These are phyloP conservation scores for Propithecus perrieri DNA, from an alignment of 2,797 vertebrate species.

Conservation along the genomic window DNA sequence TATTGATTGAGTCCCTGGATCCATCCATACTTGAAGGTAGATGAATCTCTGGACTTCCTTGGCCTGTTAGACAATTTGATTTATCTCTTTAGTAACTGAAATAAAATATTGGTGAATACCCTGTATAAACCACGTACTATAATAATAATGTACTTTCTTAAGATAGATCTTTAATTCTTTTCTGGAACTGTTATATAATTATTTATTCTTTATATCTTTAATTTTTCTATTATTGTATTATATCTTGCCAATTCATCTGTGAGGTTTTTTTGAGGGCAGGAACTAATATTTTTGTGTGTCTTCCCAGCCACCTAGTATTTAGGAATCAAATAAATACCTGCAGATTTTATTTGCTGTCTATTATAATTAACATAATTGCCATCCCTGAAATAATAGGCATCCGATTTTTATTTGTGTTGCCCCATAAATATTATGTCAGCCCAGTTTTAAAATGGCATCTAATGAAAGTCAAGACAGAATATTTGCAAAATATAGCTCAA, in stretches of 20 bases:
- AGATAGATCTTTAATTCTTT: neutral
- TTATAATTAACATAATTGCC: neutral
- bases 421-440: neutral
- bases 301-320: neutral
- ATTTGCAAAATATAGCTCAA: neutral
- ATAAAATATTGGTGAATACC: neutral
- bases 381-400: neutral
- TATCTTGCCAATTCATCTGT: neutral
- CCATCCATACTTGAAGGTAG: neutral
- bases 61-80: neutral
- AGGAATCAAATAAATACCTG: neutral
- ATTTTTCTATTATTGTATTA: neutral
- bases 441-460: neutral
- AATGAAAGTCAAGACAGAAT: neutral
- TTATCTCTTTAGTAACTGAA: neutral
- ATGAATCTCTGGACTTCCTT: neutral
- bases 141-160: neutral
- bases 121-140: neutral
- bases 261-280: neutral
- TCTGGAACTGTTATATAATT: neutral
- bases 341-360: neutral
- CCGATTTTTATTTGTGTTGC: neutral
- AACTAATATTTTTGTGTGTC: neutral
- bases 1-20: neutral
- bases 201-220: neutral